These are phyloP conservation scores for Drosophila nasuta DNA, from an alignment of 1,140 invertebrate species.

Conservation along the genomic window DNA sequence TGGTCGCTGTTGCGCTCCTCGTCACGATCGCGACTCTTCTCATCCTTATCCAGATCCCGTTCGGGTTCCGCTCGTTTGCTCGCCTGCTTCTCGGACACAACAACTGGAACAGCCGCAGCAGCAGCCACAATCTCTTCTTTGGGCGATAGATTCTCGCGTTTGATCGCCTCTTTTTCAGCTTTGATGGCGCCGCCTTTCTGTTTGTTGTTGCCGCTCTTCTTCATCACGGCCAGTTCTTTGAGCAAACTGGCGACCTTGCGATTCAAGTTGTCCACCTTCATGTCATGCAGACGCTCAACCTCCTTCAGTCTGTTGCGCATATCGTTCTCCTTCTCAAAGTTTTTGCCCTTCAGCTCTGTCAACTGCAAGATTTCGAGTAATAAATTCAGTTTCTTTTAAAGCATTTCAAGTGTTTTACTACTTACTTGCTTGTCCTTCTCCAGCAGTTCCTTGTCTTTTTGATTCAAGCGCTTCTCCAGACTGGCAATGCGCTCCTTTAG, in stretches of 20 bases:
- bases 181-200: slow-evolving; percentile 40
- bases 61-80: slow-evolving; percentile 36
- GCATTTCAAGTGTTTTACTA: background rate
- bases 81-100: slow-evolving; percentile 46
- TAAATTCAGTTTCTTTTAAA: background rate
- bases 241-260: slow-evolving; percentile 91
- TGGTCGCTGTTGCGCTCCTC: slow-evolving; percentile 72
- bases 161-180: slow-evolving; percentile 79
- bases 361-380: slow-evolving; percentile 87
- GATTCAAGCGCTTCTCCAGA: slow-evolving; percentile 94
- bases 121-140: slow-evolving; percentile 69
- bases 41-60: slow-evolving; percentile 69
- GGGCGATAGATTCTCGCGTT: slow-evolving; percentile 85
- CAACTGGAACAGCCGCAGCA: too few relatives aligned
- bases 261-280: slow-evolving; percentile 92
- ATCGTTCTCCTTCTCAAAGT: slow-evolving; percentile 94
- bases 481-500: slow-evolving; percentile 96
- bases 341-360: slow-evolving; percentile 96
- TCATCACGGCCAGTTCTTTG: slow-evolving; percentile 93
- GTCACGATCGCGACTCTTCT: slow-evolving; percentile 72
- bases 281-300: slow-evolving; percentile 92
- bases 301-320: slow-evolving; percentile 93
- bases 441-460: slow-evolving; percentile 94
- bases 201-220: slow-evolving; percentile 91
- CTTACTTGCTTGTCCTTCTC: slow-evolving; percentile 95